Conservation (phyloP, 2,888 invertebrate species). For the Alsophila aescularia region DNA sequence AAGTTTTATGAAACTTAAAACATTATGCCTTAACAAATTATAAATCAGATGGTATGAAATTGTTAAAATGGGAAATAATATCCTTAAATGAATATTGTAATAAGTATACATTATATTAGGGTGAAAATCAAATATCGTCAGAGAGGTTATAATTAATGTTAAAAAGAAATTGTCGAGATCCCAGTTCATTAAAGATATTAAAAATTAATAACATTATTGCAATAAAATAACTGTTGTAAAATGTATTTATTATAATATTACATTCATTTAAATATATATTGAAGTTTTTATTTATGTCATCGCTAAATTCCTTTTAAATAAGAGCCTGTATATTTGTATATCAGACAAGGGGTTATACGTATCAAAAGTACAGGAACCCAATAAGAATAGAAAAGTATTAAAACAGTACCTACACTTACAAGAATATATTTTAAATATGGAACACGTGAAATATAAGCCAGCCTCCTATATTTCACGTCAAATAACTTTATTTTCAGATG, state of each 20-base stretch:
- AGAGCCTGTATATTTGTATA: not conserved
- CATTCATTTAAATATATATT: conserved; percentile 65
- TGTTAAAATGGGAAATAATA: conserved; percentile 5
- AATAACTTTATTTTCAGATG: not conserved
- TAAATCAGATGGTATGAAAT: conserved; percentile 16
- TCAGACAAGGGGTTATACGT: not conserved
- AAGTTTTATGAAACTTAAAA: conserved; percentile 7
- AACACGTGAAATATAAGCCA: conserved; percentile 61
- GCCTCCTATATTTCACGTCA: conserved; percentile 62
- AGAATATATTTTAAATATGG: not conserved
- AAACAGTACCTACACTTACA: not conserved
- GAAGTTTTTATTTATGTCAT: conserved; percentile 44
- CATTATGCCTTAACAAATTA: conserved; percentile 23
- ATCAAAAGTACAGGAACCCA: too few relatives aligned
- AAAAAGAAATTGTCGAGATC: conserved; percentile 41
- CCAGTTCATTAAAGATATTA: conserved; percentile 35
- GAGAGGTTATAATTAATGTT: conserved; percentile 47
- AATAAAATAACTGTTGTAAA: conserved; percentile 78
- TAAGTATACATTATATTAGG: conserved; percentile 8
- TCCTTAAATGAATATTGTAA: not conserved
- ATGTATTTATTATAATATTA: conserved; percentile 83
- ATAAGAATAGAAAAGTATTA: not conserved
- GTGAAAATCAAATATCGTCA: conserved; percentile 54
- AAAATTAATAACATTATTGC: conserved; percentile 32
- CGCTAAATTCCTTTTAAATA: not conserved